Evolutionary conservation across 1,140 invertebrate species (phyloP), one percentile per base, ranked within the genome.

Genomic region (Dendroctonus ponderosae): DNA sequence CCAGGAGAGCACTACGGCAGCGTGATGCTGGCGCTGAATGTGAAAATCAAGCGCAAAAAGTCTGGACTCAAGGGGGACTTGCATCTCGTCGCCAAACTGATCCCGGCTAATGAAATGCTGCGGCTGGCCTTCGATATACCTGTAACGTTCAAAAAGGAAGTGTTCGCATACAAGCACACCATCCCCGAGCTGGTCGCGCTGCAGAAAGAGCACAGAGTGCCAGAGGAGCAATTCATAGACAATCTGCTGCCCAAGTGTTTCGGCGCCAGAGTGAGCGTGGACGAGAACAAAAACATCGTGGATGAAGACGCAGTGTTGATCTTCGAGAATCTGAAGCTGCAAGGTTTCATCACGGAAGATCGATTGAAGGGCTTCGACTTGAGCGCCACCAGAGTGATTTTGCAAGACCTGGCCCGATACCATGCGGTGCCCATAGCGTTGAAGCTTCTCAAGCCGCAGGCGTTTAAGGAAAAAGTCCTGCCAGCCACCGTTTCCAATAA

Each of bases 401-500:
- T 86, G 2, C 70, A 77, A 40, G 75, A 80, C 8, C 54, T 87
- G 66, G 85, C 85, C 0, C 76, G 77, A 62, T 86, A 84, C 68
- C 86, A 87, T 66, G 84, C 83, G 0, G 74, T 84, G 7, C 82
- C 85, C 0, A 82, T 87, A 7, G 85, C 83, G 0, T 74, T 82
- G 50, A 83, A 83, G 37, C 63, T 80, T 0, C 80, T 85, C 14
- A 80, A 80, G 41, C 81, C 82, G 0, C 74, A 82, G 5, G 73
- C 78, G 0, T 86, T 84, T 66, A 73, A 85, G 7, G 62, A 80
- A 48, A 73, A 75, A 53, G 71, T 82, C 2, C 68, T 75, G 0
- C 80, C 81, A 1, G 75, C 74, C 63, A 77, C 78, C 7, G 67
- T 72, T 5, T 65, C 69, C 37, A 76, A 77, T 62, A 67, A 62